These are phyloP conservation scores for Bambusicola thoracicus DNA, from an alignment of 2,113 vertebrate genomes.

Conservation along the genomic window DNA sequence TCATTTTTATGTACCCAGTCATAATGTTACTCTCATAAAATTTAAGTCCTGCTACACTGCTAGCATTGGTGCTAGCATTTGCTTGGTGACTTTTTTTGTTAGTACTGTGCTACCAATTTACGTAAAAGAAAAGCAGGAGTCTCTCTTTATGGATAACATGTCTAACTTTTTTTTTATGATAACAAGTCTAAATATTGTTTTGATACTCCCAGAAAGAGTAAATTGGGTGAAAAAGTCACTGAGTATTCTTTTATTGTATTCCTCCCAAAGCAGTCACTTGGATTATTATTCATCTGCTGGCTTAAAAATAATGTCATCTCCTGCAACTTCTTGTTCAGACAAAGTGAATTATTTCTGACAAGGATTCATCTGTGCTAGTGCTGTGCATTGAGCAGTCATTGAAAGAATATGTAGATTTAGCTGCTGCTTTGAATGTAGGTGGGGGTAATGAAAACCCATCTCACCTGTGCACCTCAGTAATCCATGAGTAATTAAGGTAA, in stretches of 20 bases:
- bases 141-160: conserved; percentile 27
- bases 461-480: conserved; percentile 43
- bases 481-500: conserved; percentile 48
- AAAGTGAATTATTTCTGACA: conserved; percentile 63
- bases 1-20: conserved; percentile 71
- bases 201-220: not conserved
- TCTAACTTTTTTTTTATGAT: conserved; percentile 33
- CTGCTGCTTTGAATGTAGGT: not conserved
- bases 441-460: not conserved
- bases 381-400: not conserved
- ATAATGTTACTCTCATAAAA: conserved; percentile 75
- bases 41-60: conserved; percentile 68
- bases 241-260: conserved; percentile 15
- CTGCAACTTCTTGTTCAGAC: conserved; percentile 57
- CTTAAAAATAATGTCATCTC: conserved; percentile 53
- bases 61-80: conserved; percentile 73
- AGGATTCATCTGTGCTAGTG: conserved; percentile 23
- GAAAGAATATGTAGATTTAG: conserved; percentile 42
- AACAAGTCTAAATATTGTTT: conserved; percentile 12
- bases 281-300: conserved; percentile 59
- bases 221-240: conserved; percentile 35
- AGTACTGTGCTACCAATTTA: conserved; percentile 53
- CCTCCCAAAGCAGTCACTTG: conserved; percentile 24
- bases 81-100: conserved; percentile 54
- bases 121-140: conserved; percentile 46